A percentile compares a stretch with the other conserved stretches of the same genome.
These are phyloP conservation scores for Mus spretus DNA, from an alignment of 2,797 vertebrate genomes.

Conservation along the genomic window DNA sequence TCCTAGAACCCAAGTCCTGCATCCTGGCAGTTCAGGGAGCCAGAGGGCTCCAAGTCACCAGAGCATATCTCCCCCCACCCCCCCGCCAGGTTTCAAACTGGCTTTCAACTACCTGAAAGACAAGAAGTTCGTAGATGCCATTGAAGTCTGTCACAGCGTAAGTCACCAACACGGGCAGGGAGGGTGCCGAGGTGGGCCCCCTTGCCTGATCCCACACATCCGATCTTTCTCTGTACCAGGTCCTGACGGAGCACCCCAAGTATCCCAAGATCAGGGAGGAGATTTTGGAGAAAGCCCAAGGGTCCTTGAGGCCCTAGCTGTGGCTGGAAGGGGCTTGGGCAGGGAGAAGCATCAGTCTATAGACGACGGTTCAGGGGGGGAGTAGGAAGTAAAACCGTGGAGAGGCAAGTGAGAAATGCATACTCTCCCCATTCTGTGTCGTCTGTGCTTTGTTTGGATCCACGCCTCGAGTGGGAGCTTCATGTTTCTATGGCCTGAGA, in stretches of 20 bases:
- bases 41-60: not conserved
- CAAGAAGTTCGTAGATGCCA: constrained; percentile 89
- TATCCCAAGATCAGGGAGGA: constrained; percentile 90
- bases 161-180: constrained; percentile 39
- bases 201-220: not conserved
- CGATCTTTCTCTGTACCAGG: constrained; percentile 81
- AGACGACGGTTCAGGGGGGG: not conserved
- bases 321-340: not conserved
- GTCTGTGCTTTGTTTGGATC: constrained; percentile 33
- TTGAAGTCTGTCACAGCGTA: constrained; percentile 89
- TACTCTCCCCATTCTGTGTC: not conserved
- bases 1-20: not conserved
- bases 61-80: not conserved
- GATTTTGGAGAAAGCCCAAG: constrained; percentile 88
- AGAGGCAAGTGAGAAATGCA: constrained; percentile 27
- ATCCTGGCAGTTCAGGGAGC: not conserved
- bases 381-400: not conserved
- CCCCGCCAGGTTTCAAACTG: constrained; percentile 88
- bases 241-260: constrained; percentile 87
- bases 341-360: not conserved
- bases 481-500: not conserved
- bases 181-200: accelerated
- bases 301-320: constrained; percentile 85
- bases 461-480: not conserved
- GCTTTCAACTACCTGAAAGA: constrained; percentile 91